These are phyloP conservation scores for Pristionchus maxplancki DNA, from an alignment of 2,888 invertebrate genomes.

Conservation along the genomic window DNA sequence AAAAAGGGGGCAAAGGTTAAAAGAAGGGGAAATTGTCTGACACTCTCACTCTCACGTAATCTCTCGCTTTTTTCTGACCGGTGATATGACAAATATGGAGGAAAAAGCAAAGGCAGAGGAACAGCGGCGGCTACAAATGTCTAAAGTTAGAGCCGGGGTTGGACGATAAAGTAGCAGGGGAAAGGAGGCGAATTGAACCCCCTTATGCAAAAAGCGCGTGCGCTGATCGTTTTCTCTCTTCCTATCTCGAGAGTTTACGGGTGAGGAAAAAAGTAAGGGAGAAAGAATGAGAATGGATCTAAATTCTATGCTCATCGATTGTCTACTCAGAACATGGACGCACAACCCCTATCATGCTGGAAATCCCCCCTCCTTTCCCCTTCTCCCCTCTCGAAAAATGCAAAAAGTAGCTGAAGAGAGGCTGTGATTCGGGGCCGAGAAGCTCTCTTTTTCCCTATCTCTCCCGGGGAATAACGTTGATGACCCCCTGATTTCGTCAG, in stretches of 20 bases:
- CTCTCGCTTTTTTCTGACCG: neutral
- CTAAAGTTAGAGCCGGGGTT: neutral
- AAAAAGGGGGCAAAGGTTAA: neutral
- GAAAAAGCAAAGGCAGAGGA: neutral
- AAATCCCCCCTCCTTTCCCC: neutral
- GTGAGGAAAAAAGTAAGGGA: neutral
- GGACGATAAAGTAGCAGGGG: neutral
- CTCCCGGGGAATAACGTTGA: neutral
- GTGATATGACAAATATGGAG: neutral
- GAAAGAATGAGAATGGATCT: neutral
- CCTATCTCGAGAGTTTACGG: neutral
- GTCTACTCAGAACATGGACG: neutral
- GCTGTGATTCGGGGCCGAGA: neutral
- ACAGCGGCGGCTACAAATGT: neutral
- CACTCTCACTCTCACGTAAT: neutral
- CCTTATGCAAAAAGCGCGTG: neutral
- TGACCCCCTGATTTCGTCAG: neutral
- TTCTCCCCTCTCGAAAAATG: neutral
- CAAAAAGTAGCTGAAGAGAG: conserved; percentile 12
- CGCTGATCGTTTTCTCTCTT: neutral
- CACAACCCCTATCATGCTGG: neutral
- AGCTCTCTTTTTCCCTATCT: neutral
- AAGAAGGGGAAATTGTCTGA: neutral
- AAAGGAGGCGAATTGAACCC: neutral
- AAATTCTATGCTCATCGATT: no score